A percentile compares a stretch with the other conserved stretches of the same genome.
These are phyloP conservation scores for Ophonus ardosiacus DNA, from an alignment of 2,888 invertebrate species.

Conservation along the genomic window DNA sequence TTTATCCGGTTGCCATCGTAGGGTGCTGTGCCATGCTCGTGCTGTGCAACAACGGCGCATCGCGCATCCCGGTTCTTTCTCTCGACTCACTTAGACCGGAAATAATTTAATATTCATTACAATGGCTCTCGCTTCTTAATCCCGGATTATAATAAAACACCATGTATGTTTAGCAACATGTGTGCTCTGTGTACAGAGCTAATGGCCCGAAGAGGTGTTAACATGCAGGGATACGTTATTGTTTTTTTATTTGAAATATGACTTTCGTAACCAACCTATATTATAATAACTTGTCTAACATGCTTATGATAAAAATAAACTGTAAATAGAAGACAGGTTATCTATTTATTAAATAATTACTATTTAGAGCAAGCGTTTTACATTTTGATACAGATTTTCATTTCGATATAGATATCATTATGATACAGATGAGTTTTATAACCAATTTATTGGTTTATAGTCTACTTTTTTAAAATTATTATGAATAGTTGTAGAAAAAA, in stretches of 20 bases:
- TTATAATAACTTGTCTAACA: too few relatives aligned
- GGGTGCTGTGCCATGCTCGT: conserved; percentile 7
- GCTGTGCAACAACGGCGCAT: conserved; percentile 28
- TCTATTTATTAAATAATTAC: too few relatives aligned
- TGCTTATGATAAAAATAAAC: too few relatives aligned
- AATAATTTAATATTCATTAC: conserved; percentile 75
- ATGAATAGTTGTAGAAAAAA: too few relatives aligned
- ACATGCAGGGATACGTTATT: neutral
- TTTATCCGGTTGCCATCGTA: conserved; percentile 52
- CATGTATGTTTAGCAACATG: conserved; percentile 21
- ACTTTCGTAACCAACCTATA: neutral
- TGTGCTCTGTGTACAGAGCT: conserved; percentile 42
- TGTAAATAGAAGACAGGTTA: too few relatives aligned
- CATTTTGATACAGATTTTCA: too few relatives aligned
- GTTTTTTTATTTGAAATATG: neutral
- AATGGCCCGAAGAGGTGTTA: conserved; percentile 51
- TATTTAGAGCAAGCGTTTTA: too few relatives aligned
- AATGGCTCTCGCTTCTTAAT: conserved; percentile 70
- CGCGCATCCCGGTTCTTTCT: neutral
- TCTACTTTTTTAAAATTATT: too few relatives aligned
- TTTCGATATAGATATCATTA: too few relatives aligned
- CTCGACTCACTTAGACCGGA: conserved; percentile 65
- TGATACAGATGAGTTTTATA: too few relatives aligned
- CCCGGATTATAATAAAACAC: conserved; percentile 61
- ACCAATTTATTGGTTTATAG: too few relatives aligned